These are phyloP conservation scores for Fragum fragum DNA, from an alignment of 2,888 invertebrate genomes.

Conservation along the genomic window DNA sequence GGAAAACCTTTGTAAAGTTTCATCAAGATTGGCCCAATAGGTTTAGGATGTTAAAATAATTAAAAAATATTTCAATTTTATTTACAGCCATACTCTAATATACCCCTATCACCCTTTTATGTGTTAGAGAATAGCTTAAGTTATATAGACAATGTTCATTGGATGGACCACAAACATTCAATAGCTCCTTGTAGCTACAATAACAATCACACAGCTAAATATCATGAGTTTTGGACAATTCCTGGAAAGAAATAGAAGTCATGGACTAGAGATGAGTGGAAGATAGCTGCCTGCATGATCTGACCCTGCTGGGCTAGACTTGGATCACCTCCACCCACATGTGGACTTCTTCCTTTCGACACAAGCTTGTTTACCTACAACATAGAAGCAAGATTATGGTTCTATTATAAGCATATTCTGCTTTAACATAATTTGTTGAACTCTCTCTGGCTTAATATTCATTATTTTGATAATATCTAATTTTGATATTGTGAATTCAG, in stretches of 20 bases:
- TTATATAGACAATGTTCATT: not conserved
- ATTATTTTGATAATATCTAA: too few relatives aligned
- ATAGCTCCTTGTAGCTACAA: not conserved
- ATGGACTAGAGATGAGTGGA: conserved; percentile 56
- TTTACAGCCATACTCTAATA: not conserved
- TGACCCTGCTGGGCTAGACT: conserved; percentile 21
- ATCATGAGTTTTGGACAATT: conserved; percentile 28
- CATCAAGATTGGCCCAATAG: too few relatives aligned
- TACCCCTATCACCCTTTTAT: not conserved
- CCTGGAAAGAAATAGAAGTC: conserved; percentile 71
- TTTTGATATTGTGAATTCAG: too few relatives aligned
- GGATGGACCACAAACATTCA: not conserved
- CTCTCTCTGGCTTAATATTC: not conserved
- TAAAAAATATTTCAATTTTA: too few relatives aligned
- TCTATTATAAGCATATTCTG: not conserved
- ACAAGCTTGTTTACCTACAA: conserved; percentile 69
- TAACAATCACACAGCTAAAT: not conserved
- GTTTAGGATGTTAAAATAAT: too few relatives aligned
- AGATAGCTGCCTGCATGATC: conserved; percentile 62
- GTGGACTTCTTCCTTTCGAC: conserved; percentile 54
- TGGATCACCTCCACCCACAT: not conserved
- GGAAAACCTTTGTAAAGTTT: too few relatives aligned
- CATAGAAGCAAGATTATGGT: not conserved
- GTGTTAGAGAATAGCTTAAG: not conserved
- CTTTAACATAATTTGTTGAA: not conserved